Percentiles rank a stretch among this genome's conserved stretches.
Conservation (phyloP, 2,113 vertebrate genomes). For the Gadus chalcogrammus region DNA sequence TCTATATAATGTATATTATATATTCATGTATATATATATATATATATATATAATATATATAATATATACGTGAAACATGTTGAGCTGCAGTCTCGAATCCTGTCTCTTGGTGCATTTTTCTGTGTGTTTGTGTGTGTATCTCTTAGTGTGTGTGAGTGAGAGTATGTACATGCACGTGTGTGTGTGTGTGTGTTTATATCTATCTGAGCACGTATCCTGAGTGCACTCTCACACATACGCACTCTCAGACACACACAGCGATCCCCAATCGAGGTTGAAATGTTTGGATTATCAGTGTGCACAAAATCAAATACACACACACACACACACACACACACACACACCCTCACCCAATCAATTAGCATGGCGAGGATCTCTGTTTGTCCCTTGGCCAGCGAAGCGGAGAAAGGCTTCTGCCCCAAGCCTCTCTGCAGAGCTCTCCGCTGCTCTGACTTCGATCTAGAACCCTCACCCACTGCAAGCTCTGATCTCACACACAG, state of each 20-base stretch:
- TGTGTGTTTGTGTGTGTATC: not conserved
- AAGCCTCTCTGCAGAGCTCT: not conserved
- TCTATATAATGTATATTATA: no score
- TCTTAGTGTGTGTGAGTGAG: not conserved
- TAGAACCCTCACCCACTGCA: not conserved
- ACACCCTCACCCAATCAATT: constrained; percentile 2
- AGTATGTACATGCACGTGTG: not conserved
- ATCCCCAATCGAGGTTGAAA: no score
- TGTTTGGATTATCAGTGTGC: no score
- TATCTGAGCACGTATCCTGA: not conserved
- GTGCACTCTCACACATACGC: not conserved
- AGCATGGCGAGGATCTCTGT: not conserved
- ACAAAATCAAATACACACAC: no score
- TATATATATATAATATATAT: no score
- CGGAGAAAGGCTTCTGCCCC: not conserved
- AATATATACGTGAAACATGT: no score
- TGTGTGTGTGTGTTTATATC: constrained; percentile 1
- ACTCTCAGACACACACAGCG: not conserved
- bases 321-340: not conserved
- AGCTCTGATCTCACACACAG: not conserved
- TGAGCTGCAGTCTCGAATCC: no score
- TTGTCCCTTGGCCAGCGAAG: not conserved
- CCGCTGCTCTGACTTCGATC: not conserved
- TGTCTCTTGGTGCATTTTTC: not conserved
- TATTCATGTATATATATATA: no score